Base-by-base conservation (phyloP, 1,140 invertebrate genomes). In the Drosophila melanogaster region DNA sequence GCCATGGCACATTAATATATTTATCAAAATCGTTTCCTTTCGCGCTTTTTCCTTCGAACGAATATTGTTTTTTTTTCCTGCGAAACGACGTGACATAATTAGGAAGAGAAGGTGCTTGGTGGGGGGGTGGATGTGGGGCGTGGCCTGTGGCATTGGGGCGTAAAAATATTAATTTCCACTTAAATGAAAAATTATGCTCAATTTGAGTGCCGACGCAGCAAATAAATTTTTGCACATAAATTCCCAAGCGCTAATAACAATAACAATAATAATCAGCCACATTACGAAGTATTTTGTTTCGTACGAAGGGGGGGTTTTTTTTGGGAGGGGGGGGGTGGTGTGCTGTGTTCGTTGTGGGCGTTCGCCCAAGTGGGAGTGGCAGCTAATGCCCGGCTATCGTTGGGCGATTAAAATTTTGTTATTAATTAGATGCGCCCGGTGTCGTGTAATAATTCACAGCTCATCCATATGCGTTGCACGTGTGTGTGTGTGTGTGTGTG, bases 181-280 rank as follows among this genome's bases (percentile, higher is more conserved):
- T 87, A 87, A 87, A 87, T 87, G 84, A 89, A 87, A 87, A 87
- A 87, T 87, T 83, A 87, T 89, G 84, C 84, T 84, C 79, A 77
- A 87, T 87, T 87, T 87, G 72, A 84, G 85, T 69, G 58, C 59
- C 58, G 50, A 65, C 66, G 38, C 35, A 60, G 70, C 77, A 80
- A 84, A 85, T 85, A 86, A 66, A 86, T 85, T 79, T 67, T 69
- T 35, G 64, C 79, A 54, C 84, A 87, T 87, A 79, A 87, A 87
- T 87, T 81, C 71, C 33, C 64, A 44, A 67, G 41, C 84, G 66
- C 79, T 87, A 84, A 87, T 87, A 87, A 87, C 73, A 87, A 89
- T 89, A 87, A 89, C 73, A 84, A 86, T 87, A 89, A 87, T 89
- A 87, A 89, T 87, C 84, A 89, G 74, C 67, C 62, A 58, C 61